Evolutionary conservation across 2,888 invertebrate genomes (phyloP).

Genomic region (Miltochrista miniata): DNA sequence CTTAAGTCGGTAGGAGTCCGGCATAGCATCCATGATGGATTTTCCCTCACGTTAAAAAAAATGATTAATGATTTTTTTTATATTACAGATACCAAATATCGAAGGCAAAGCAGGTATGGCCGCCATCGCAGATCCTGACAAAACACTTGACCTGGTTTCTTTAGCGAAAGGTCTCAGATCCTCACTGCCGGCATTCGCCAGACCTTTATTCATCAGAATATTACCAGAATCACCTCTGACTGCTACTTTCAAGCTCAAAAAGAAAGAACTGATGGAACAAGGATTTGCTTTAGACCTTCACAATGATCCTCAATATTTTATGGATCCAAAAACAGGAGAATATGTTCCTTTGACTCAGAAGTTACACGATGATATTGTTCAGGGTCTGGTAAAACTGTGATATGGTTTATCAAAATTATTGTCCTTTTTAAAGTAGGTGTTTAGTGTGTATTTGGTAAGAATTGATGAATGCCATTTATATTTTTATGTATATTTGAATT

Average conservation of each 20-base stretch:
- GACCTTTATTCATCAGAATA: slow-evolving; percentile 93
- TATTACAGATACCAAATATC: slow-evolving; percentile 86
- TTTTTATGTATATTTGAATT: too few species aligned
- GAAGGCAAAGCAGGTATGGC: slow-evolving; percentile 98
- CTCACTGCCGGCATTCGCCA: slow-evolving; percentile 91
- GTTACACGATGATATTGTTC: slow-evolving; percentile 73
- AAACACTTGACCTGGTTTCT: slow-evolving; percentile 83
- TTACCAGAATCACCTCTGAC: slow-evolving; percentile 90
- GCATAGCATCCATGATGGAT: too few species aligned
- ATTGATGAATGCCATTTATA: too few species aligned
- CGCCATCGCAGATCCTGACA: slow-evolving; percentile 91
- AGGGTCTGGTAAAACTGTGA: slow-evolving; percentile 81
- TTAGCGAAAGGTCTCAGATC: slow-evolving; percentile 65
- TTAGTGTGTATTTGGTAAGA: too few species aligned
- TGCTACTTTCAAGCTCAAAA: slow-evolving; percentile 96
- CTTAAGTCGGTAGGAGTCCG: too few species aligned
- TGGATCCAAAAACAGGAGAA: slow-evolving; percentile 68
- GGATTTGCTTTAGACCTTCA: slow-evolving; percentile 87
- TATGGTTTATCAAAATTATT: slow-evolving; percentile 7
- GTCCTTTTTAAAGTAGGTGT: too few species aligned
- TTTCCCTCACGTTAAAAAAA: too few species aligned
- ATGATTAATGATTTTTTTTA: not conserved
- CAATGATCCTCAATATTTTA: slow-evolving; percentile 88
- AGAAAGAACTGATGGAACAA: slow-evolving; percentile 92
- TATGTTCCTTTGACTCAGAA: slow-evolving; percentile 75